Percentiles rank a stretch among this genome's conserved stretches.
phyloP scores from a whole-genome alignment of 1,140 invertebrate genomes.

The Melipona quadrifasciata region DNA sequence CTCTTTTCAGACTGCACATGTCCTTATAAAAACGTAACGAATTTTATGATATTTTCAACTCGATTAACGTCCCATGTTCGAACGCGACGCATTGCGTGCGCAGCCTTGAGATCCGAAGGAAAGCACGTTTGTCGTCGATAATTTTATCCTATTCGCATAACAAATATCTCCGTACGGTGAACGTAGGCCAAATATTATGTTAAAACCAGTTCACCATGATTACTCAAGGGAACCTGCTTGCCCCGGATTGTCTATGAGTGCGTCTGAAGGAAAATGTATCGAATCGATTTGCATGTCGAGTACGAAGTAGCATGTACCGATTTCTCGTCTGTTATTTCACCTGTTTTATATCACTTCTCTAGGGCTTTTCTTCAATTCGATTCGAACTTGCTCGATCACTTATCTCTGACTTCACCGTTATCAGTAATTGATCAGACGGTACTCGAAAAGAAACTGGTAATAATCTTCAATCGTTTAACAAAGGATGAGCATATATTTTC shows the following conservation, averaged over 20 bases:
- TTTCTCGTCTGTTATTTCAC: background rate
- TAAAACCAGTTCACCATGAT: constrained; percentile 45
- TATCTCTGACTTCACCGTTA: background rate
- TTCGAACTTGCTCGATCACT: background rate
- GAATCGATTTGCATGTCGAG: constrained; percentile 20
- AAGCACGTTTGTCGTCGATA: constrained; percentile 31
- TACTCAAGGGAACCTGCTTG: constrained; percentile 35
- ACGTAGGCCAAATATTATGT: constrained; percentile 37
- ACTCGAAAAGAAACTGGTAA: background rate
- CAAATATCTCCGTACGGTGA: constrained; percentile 12
- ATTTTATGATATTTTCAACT: background rate
- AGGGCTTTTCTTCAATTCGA: background rate
- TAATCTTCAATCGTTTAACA: background rate
- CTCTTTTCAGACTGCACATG: too few relatives aligned
- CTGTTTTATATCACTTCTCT: background rate
- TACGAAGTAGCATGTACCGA: constrained; percentile 31
- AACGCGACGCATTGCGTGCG: background rate
- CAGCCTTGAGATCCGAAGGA: constrained; percentile 22
- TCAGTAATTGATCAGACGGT: background rate
- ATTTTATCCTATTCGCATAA: constrained; percentile 34
- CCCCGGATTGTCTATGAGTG: constrained; percentile 1
- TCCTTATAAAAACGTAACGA: background rate
- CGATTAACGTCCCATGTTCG: constrained; percentile 4
- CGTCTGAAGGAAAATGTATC: background rate
- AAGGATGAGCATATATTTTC: background rate